Conservation (phyloP, 2,888 invertebrate genomes). For the Ormyrus thymus region DNA sequence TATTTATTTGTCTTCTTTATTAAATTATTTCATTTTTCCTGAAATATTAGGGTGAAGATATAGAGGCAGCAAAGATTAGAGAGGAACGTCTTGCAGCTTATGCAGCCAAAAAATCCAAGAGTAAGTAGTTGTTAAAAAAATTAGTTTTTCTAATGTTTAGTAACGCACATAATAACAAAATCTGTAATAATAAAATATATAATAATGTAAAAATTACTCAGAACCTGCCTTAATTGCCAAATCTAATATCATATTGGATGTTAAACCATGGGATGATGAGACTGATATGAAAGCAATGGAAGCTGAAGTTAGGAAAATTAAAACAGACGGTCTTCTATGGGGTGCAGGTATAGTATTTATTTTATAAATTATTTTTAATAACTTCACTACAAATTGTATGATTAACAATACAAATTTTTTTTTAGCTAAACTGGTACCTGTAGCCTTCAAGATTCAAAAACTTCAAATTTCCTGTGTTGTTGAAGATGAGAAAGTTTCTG, state of each 20-base stretch:
- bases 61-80: conserved; percentile 84
- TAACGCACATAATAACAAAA: neutral
- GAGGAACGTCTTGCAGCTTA: conserved; percentile 93
- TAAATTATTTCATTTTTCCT: conserved; percentile 24
- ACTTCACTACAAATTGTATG: conserved; percentile 4
- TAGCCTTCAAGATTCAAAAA: conserved; percentile 95
- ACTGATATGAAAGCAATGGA: conserved; percentile 94
- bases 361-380: conserved; percentile 12
- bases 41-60: conserved; percentile 79
- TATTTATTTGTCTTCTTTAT: conserved; percentile 4
- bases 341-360: conserved; percentile 79
- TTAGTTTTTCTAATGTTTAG: neutral
- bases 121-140: conserved; percentile 73
- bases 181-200: conserved; percentile 17
- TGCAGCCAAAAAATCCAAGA: conserved; percentile 93
- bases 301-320: conserved; percentile 84
- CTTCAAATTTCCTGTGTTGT: conserved; percentile 94
- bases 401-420: conserved; percentile 55
- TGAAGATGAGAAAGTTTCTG: conserved; percentile 96
- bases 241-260: conserved; percentile 94
- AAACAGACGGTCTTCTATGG: conserved; percentile 93
- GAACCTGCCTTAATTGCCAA: conserved; percentile 94
- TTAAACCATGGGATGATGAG: conserved; percentile 96
- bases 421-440: conserved; percentile 88
- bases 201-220: conserved; percentile 64